Percentiles rank a stretch among this genome's conserved stretches.
phyloP scores from a whole-genome alignment of 2,797 vertebrate genomes.

The Lophotriccus pileatus region DNA sequence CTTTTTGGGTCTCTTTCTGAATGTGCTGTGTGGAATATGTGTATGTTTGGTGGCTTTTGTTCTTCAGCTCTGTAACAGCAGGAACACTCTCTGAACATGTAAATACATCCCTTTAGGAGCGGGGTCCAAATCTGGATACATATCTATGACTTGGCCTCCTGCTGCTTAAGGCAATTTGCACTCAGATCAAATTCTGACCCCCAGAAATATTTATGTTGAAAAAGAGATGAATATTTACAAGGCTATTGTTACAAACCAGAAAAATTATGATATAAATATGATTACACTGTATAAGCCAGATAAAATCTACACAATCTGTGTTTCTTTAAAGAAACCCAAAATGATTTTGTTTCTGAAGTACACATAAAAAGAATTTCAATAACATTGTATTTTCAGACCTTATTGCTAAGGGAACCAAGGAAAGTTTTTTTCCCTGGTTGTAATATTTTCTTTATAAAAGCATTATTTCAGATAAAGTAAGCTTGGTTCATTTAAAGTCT shows the following conservation, averaged over 20 bases:
- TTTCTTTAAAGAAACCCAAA: neutral
- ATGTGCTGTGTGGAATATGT: neutral
- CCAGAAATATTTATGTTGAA: neutral
- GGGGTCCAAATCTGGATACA: neutral
- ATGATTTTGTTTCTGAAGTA: neutral
- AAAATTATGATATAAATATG: conserved; percentile 38
- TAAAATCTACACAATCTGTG: conserved; percentile 17
- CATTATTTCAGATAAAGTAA: conserved; percentile 35
- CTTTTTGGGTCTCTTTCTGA: neutral
- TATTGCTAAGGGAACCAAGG: conserved; percentile 2
- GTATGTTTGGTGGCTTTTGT: neutral
- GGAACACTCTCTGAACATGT: neutral
- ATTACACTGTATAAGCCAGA: conserved; percentile 35
- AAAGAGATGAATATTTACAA: conserved; percentile 40
- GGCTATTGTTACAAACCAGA: neutral
- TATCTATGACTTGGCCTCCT: neutral
- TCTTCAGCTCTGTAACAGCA: neutral
- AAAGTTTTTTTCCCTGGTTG: conserved; percentile 19
- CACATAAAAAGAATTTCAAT: conserved; percentile 23
- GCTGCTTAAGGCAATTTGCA: conserved; percentile 27
- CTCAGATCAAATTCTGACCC: conserved; percentile 40
- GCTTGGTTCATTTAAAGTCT: conserved; percentile 19
- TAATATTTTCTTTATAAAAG: conserved; percentile 41
- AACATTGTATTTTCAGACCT: neutral
- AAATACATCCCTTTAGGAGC: neutral